These are phyloP conservation scores for Columbina picui DNA, from an alignment of 2,113 vertebrate genomes.

Conservation along the genomic window DNA sequence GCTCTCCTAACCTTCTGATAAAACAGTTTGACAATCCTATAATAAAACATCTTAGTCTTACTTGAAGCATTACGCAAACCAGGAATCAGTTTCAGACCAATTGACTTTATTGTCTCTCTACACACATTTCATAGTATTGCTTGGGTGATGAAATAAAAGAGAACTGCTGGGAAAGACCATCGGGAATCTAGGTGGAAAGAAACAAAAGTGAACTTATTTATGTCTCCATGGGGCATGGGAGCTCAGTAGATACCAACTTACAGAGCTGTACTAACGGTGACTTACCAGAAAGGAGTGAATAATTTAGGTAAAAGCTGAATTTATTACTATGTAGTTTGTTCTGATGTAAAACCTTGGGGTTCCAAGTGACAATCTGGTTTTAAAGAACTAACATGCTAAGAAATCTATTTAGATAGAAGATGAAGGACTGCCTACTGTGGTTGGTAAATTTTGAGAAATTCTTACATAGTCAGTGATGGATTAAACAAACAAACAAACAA, in stretches of 20 bases:
- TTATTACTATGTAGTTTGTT: neutral
- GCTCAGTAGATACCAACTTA: neutral
- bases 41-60: neutral
- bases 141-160: slow-evolving; percentile 51
- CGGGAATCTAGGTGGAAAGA: slow-evolving; percentile 1
- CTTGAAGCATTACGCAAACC: neutral
- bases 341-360: neutral
- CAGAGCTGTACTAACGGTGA: neutral
- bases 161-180: slow-evolving; percentile 31
- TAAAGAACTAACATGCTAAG: neutral
- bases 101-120: slow-evolving; percentile 45
- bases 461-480: neutral
- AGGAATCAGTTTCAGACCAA: slow-evolving; percentile 59
- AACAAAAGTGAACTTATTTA: slow-evolving; percentile 33
- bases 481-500: neutral
- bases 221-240: neutral
- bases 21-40: neutral
- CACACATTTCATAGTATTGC: slow-evolving; percentile 30
- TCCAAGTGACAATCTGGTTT: neutral
- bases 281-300: neutral
- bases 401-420: neutral
- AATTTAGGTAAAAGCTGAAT: neutral
- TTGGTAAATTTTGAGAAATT: neutral
- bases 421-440: neutral
- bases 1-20: neutral